These are phyloP conservation scores for Palythoa heliodiscus DNA, from an alignment of 92 coral and sea anemone genomes.

Conservation along the genomic window DNA sequence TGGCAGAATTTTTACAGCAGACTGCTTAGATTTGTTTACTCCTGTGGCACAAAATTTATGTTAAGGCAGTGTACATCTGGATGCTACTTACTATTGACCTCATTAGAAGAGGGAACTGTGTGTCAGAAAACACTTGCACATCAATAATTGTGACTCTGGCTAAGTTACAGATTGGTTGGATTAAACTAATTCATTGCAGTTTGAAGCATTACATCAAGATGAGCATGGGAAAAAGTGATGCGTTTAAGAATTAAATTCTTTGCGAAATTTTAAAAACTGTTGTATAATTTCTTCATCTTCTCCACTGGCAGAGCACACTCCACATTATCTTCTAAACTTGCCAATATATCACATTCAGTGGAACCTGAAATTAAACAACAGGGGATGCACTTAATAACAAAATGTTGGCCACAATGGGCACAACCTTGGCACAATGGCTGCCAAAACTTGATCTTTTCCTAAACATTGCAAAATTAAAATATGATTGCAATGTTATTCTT, in stretches of 20 bases:
- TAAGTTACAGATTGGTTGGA: constrained; percentile 7
- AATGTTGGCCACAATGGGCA: constrained; percentile 6
- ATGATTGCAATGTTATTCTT: background rate
- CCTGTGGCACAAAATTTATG: background rate
- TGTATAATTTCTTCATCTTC: constrained; percentile 38
- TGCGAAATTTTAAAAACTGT: constrained; percentile 35
- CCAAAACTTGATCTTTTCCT: constrained; percentile 31
- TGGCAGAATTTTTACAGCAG: background rate
- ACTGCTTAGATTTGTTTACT: background rate
- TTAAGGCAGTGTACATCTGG: background rate
- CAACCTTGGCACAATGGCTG: constrained; percentile 22
- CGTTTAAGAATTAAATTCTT: constrained; percentile 47
- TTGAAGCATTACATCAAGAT: constrained; percentile 26
- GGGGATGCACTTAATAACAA: constrained; percentile 1
- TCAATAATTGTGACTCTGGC: constrained; percentile 3
- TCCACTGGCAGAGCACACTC: constrained; percentile 23
- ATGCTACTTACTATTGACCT: constrained; percentile 21
- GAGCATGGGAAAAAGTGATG: constrained; percentile 52
- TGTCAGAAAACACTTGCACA: constrained; percentile 5
- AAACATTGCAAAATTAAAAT: background rate
- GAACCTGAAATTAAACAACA: constrained; percentile 31
- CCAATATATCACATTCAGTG: constrained; percentile 36
- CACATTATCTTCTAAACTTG: constrained; percentile 28
- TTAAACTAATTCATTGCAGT: background rate
- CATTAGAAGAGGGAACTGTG: background rate